Percentiles rank a stretch among this genome's conserved stretches.
These are phyloP conservation scores for Cromileptes altivelis DNA, from an alignment of 2,113 vertebrate genomes.

Conservation along the genomic window DNA sequence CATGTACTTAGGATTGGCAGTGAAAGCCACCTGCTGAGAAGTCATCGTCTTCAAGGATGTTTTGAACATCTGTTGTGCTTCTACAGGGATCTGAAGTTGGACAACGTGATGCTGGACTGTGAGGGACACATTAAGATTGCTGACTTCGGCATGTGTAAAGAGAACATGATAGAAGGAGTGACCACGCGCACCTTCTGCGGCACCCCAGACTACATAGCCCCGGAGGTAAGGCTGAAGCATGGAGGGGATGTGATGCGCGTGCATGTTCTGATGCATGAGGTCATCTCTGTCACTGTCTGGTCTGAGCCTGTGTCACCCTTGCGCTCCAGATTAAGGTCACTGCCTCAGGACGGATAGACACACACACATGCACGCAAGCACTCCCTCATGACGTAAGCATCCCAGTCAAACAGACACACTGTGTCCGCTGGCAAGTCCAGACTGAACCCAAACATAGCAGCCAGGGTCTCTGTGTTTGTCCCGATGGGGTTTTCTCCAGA, in stretches of 20 bases:
- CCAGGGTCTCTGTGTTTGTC: constrained; percentile 8
- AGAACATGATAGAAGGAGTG: constrained; percentile 92
- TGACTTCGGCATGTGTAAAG: constrained; percentile 99
- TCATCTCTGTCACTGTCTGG: constrained; percentile 62
- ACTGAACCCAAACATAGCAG: constrained; percentile 41
- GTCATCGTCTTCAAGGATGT: not conserved
- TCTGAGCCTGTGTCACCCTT: constrained; percentile 60
- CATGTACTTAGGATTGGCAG: not conserved
- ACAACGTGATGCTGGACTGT: constrained; percentile 96
- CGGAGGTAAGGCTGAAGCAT: constrained; percentile 87
- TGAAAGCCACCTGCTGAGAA: not conserved
- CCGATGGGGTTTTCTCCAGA: not conserved
- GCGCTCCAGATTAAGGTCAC: constrained; percentile 72
- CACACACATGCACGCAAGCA: constrained; percentile 8
- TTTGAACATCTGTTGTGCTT: constrained; percentile 12
- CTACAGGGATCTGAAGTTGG: constrained; percentile 95
- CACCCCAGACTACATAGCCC: constrained; percentile 98
- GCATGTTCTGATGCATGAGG: constrained; percentile 45
- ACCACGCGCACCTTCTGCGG: constrained; percentile 97
- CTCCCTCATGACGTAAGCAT: constrained; percentile 47
- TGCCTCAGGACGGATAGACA: constrained; percentile 54
- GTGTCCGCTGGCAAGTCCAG: constrained; percentile 39
- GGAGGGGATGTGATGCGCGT: not conserved
- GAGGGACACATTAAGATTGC: constrained; percentile 99
- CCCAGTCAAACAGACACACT: constrained; percentile 45